Evolutionary conservation across 2,888 invertebrate genomes (phyloP), one percentile per base, ranked within the genome.

Genomic region (Drosophila stalkeri): DNA sequence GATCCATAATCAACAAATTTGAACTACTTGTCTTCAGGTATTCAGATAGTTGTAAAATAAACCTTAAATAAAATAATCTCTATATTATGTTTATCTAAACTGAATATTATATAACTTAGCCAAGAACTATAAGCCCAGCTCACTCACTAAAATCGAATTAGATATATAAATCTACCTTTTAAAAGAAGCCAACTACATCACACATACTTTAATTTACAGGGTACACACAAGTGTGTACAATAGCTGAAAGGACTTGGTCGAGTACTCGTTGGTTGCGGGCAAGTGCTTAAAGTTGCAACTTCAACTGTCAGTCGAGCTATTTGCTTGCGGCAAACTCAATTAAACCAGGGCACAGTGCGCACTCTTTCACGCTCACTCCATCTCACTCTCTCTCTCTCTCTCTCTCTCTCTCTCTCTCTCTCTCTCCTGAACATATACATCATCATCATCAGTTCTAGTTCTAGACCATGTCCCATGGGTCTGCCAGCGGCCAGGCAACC

Each of bases 301-400:
- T 75, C 64, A 66, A 78, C 75, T 82, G 82, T 75, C 63, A 66
- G 68, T 61, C 56, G 49, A 52, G 78, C 68, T 77, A 80, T 80
- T 79, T 79, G 79, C 79, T 75, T 72, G 75, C 57, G 75, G 79
- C 69, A 75, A 79, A 79, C 79, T 79, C 75, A 79, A 79, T 79
- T 79, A 79, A 75, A 66, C 64, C 72, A 67, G 75, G 72, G 60
- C 72, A 74, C 62, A 44, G 54, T 51, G 44, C 37, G 37, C 23
- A 54, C 52, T 37, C 52, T 35, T 37, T 23, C 37, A 54, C 52
- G 11, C 54, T 23, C 20, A 16, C 54, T 4, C 37, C 27, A 3
- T 12, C 44, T 3, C 14, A 3, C 3, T n/a, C 41, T 0, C 51
- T 14, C 16, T 27, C 18, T 8, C 33, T 27, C 23, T 3, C 3